These are phyloP conservation scores for Leptinotarsa lineolata DNA, from an alignment of 1,140 invertebrate species.

Conservation along the genomic window DNA sequence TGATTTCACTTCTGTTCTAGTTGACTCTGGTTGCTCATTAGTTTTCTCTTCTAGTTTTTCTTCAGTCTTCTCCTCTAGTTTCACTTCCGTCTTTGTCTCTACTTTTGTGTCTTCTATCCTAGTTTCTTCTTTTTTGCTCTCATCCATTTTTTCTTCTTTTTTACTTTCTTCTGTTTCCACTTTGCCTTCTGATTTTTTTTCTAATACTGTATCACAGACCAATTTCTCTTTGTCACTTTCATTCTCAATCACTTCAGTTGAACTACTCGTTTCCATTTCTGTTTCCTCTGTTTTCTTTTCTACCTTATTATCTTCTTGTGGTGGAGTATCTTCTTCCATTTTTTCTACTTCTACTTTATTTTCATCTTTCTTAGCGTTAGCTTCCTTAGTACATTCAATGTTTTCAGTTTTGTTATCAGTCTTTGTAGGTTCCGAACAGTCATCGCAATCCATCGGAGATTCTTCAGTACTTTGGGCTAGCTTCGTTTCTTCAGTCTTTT, in stretches of 20 bases:
- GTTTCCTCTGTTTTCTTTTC: conserved; percentile 10
- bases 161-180: not conserved
- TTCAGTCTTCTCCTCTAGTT: conserved; percentile 9
- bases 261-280: not conserved
- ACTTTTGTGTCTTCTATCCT: conserved; percentile 21
- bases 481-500: conserved; percentile 10
- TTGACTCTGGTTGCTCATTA: conserved; percentile 9
- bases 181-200: not conserved
- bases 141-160: not conserved
- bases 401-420: conserved; percentile 11
- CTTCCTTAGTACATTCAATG: conserved; percentile 23
- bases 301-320: not conserved
- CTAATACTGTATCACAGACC: conserved; percentile 34
- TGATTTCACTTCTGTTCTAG: not conserved
- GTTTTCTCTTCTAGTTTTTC: conserved; percentile 1
- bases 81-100: not conserved
- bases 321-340: conserved; percentile 18
- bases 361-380: not conserved
- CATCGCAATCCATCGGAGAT: conserved; percentile 9
- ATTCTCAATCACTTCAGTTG: not conserved
- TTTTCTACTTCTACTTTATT: conserved; percentile 21
- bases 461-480: conserved; percentile 18
- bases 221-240: conserved; percentile 12
- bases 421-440: not conserved
- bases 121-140: conserved; percentile 23